Conservation (phyloP, 2,888 invertebrate species). For the Agrochola macilenta region DNA sequence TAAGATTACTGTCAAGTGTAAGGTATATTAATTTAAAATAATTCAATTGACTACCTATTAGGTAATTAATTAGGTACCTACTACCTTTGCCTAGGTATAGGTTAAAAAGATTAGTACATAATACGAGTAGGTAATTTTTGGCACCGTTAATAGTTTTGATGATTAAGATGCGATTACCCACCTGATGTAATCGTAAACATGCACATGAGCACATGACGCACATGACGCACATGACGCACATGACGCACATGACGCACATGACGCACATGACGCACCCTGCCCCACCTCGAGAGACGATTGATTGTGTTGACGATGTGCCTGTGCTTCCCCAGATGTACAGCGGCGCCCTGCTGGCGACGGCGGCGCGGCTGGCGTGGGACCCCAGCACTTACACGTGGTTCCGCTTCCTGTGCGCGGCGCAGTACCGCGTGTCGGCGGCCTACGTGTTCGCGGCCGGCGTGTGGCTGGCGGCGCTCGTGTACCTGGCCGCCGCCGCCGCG, state of each 20-base stretch:
- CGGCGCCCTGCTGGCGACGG: conserved; percentile 88
- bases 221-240: too few species aligned
- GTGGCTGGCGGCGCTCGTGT: conserved; percentile 86
- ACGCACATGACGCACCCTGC: not conserved
- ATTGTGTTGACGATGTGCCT: not conserved
- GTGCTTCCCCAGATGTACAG: conserved; percentile 84
- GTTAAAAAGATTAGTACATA: not conserved
- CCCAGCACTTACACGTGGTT: conserved; percentile 89
- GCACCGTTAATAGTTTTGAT: not conserved
- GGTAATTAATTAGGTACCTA: not conserved
- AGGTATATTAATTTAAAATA: not conserved
- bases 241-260: too few species aligned
- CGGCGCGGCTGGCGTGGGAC: conserved; percentile 89
- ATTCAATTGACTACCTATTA: not conserved
- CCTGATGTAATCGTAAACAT: not conserved
- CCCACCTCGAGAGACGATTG: not conserved
- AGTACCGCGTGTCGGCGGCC: conserved; percentile 86
- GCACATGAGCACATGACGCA: too few species aligned
- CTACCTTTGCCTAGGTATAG: not conserved
- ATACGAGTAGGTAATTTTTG: not conserved
- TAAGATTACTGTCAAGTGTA: not conserved
- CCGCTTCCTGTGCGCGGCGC: conserved; percentile 87
- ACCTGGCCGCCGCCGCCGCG: conserved; percentile 80
- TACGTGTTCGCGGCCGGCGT: conserved; percentile 85
- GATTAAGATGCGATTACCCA: not conserved